Base-by-base conservation (phyloP, 2,888 invertebrate species). In the Arrhopalites spinosus region DNA sequence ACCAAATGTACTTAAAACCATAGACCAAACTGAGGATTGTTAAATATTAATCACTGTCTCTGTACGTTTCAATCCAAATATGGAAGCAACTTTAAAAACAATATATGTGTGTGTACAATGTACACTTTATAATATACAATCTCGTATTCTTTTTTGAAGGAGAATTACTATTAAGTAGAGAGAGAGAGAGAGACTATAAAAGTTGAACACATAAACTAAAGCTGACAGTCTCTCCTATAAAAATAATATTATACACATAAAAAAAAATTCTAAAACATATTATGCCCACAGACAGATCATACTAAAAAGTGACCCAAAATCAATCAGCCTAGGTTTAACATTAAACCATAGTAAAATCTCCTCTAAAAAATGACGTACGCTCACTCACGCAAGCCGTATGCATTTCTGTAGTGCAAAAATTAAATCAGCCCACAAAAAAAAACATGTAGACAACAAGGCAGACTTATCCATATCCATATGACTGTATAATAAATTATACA, bases 221-320 rank as follows among this genome's bases (percentile, higher is more conserved):
- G 20, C 50, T n/a, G 50, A 50, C 59, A 15, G 15, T 3, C n/a
- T 36, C 11, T 23, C 25, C 15, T 59, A 11, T 25, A 59, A 25
- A 53, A 53, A 53, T 53, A 56, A 59, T 13, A 25, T 25, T 59
- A 5, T 3, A 27, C 25, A 13, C 59, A 15, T 50, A 59, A 25
- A 59, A 25, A 1, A 20, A 20, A n/a, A 56, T n/a, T 13, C 11
- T 36, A 1, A 25, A 59, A 59, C 20, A 59, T 59, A 20, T 50
- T 50, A 50, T 50, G 50, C 25, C 25, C 59, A 59, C 20, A 59
- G 59, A 25, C 59, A 27, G 59, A 66, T 11, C 20, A 66, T 2
- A 20, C n/a, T 36, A 66, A 66, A 43, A 66, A 66, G 20, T 66
- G 66, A 66, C 45, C 66, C 66, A 11, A 45, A 66, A 66, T 66